Evolutionary conservation across 2,797 vertebrate species (phyloP).

Genomic region (Acrossocheilus fasciatus): DNA sequence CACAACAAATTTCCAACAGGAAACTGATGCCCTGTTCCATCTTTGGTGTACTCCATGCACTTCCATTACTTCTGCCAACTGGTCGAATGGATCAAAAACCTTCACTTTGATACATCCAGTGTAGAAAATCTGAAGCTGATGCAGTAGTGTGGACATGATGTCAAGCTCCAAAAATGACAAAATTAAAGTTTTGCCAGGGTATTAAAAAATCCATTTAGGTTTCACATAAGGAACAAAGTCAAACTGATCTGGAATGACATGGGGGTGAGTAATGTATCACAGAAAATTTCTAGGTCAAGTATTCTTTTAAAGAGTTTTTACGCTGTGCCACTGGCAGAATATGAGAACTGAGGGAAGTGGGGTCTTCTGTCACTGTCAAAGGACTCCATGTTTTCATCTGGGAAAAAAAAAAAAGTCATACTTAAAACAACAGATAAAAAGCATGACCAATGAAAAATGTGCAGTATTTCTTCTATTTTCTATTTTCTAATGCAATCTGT

Average conservation of each 20-base stretch:
- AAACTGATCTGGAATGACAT: background rate
- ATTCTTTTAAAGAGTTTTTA: conserved; percentile 18
- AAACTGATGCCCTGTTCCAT: background rate
- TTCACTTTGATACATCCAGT: background rate
- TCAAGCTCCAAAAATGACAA: background rate
- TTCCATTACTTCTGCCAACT: background rate
- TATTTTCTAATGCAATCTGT: background rate
- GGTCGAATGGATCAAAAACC: background rate
- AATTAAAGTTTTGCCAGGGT: background rate
- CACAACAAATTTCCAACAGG: background rate
- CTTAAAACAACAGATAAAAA: background rate
- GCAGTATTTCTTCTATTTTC: background rate
- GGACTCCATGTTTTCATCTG: conserved; percentile 96
- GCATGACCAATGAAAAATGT: background rate
- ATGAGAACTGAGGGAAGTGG: conserved; percentile 98
- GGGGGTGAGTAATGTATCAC: background rate
- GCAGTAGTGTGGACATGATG: background rate
- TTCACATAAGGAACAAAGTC: background rate
- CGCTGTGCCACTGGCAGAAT: conserved; percentile 93
- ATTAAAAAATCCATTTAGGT: background rate
- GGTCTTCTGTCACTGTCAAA: conserved; percentile 94
- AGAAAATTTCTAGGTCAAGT: background rate
- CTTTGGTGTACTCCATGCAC: background rate
- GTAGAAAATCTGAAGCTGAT: background rate
- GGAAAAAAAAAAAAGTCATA: background rate